Conservation (phyloP, 2,797 vertebrate genomes). For the Huso huso region DNA sequence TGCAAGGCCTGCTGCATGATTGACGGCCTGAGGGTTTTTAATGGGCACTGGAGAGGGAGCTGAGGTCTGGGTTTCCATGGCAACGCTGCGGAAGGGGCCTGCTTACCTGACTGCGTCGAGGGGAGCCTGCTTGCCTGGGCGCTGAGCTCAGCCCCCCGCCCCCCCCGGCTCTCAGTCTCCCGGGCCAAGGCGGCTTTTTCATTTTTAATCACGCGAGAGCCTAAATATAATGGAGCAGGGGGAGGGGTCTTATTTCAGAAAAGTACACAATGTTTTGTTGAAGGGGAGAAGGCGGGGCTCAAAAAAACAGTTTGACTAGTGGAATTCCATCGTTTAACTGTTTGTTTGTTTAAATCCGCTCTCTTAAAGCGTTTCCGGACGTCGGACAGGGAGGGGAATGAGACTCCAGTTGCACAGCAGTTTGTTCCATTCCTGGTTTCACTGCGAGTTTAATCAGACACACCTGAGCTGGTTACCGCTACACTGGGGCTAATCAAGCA, state of each 20-base stretch:
- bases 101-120: constrained; percentile 17
- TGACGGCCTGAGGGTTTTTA: constrained; percentile 50
- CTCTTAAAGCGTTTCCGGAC: no score
- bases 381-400: no score
- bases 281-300: no score
- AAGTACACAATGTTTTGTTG: no score
- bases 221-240: not conserved
- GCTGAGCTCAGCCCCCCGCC: not conserved
- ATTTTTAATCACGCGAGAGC: not conserved
- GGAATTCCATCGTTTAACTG: no score
- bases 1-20: constrained; percentile 32
- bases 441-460: no score
- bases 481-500: no score
- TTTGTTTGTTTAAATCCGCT: no score
- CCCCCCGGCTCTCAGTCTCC: constrained; percentile 10
- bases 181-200: constrained; percentile 17
- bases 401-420: no score
- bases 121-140: constrained; percentile 17
- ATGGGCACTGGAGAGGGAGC: constrained; percentile 43
- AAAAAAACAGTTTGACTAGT: no score
- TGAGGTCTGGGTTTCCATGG: constrained; percentile 47
- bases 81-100: constrained; percentile 34
- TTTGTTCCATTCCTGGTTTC: no score
- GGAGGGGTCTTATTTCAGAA: not conserved
- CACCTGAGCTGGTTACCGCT: no score